Evolutionary conservation across 2,888 invertebrate genomes (phyloP), one percentile per base, ranked within the genome.

Genomic region (Limnephilus lunatus): DNA sequence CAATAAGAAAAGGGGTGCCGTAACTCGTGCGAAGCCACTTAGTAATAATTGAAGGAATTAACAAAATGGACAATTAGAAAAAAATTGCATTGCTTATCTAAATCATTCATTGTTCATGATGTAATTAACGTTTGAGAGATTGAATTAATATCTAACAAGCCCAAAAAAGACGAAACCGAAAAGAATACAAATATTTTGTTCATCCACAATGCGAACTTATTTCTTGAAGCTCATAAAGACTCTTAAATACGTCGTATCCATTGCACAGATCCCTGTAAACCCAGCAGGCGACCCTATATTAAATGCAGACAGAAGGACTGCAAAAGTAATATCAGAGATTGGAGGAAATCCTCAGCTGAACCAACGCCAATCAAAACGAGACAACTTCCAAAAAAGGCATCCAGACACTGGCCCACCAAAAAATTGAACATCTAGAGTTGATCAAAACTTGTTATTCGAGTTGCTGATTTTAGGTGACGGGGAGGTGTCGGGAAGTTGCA

Each of bases 301-400:
- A 35, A 83, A 83, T 39, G n/a, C 83, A 83, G 35, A 35, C 32
- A 15, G 83, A 83, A 83, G n/a, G 35, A 83, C 39, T 39, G 83
- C 25, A 32, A 32, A 83, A 83, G 83, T 19, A 83, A 83, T 35
- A 25, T 35, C 83, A 83, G 35, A 19, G 35, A 25, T 35, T 9
- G 83, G 31, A 32, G 25, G 83, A 0, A 3, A 83, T 35, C 35
- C 68, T 68, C 14, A 35, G 7, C 19, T 15, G 7, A 35, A 35
- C 83, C 32, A 39, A 68, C 68, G 53, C 53, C 83, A 30, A 83
- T 31, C 83, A 19, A 83, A 32, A n/a, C 19, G 9, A 35, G 25
- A 39, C 86, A 44, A 32, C 68, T 15, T 12, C 53, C 53, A 9
- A 53, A 32, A 87, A 87, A 87, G 87, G 87, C 25, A 31, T 32